Conservation (phyloP, 2,888 invertebrate species). For the Hedya salicella region DNA sequence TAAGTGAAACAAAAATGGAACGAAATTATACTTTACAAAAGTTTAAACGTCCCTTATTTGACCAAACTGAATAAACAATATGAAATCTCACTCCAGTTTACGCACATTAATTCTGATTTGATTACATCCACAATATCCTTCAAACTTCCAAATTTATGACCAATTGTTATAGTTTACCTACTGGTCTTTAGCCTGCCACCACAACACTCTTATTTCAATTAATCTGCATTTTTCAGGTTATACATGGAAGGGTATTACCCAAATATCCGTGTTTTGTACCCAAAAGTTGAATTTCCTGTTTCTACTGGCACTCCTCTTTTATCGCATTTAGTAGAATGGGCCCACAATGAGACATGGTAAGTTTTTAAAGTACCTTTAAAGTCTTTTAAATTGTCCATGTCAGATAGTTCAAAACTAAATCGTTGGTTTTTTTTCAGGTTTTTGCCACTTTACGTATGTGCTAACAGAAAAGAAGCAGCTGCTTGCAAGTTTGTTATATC, state of each 20-base stretch:
- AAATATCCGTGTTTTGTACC: conserved; percentile 87
- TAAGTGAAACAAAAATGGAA: conserved; percentile 7
- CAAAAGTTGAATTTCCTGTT: conserved; percentile 88
- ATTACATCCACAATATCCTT: too few species aligned
- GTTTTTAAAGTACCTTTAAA: conserved; percentile 9
- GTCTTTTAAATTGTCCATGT: too few species aligned
- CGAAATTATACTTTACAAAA: too few species aligned
- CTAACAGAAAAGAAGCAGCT: conserved; percentile 76
- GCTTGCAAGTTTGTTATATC: conserved; percentile 78
- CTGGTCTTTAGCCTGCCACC: too few species aligned
- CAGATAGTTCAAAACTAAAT: background rate
- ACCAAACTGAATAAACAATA: too few species aligned
- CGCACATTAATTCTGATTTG: too few species aligned
- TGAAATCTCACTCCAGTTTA: too few species aligned
- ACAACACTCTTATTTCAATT: background rate
- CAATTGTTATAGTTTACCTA: too few species aligned
- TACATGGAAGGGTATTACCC: conserved; percentile 89
- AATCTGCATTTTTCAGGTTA: conserved; percentile 74
- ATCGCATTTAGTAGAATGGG: conserved; percentile 90
- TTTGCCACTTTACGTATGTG: conserved; percentile 64
- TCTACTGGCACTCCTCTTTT: conserved; percentile 91
- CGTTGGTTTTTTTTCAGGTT: conserved; percentile 61
- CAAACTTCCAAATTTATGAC: too few species aligned
- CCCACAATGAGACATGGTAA: conserved; percentile 87
- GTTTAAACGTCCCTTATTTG: too few species aligned